phyloP scores from a whole-genome alignment of 2,888 invertebrate species.

The Rotaria sp. region DNA sequence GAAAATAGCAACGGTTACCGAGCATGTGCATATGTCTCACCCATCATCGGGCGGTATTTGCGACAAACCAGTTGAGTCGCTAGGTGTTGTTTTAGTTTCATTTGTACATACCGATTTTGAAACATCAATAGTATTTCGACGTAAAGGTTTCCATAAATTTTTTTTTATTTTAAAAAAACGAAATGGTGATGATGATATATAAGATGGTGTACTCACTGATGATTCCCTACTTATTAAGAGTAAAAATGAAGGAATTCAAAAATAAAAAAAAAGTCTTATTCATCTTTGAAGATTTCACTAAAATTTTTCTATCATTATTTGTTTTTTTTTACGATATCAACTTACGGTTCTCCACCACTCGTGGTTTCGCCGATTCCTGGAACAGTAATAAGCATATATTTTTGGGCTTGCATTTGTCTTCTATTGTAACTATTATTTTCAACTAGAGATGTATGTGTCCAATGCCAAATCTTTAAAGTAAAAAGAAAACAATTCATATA shows the following conservation, averaged over 20 bases:
- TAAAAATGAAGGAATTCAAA: not conserved
- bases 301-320: not conserved
- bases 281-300: not conserved
- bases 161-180: not conserved
- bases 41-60: not conserved
- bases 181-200: not conserved
- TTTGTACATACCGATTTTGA: not conserved
- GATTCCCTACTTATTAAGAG: not conserved
- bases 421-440: not conserved
- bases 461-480: slow-evolving; percentile 27
- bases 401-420: not conserved
- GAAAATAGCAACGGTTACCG: slow-evolving; percentile 4
- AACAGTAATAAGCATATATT: not conserved
- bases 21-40: not conserved
- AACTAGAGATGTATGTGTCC: slow-evolving; percentile 17
- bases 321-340: not conserved
- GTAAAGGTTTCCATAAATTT: not conserved
- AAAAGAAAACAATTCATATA: not conserved
- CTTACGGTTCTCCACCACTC: not conserved
- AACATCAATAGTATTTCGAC: not conserved
- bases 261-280: not conserved
- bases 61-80: not conserved
- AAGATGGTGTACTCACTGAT: not conserved
- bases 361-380: not conserved
- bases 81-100: not conserved